Percentiles rank a stretch among this genome's conserved stretches.
These are phyloP conservation scores for Silurus lanzhouensis DNA, from an alignment of 2,797 vertebrate species.

Conservation along the genomic window DNA sequence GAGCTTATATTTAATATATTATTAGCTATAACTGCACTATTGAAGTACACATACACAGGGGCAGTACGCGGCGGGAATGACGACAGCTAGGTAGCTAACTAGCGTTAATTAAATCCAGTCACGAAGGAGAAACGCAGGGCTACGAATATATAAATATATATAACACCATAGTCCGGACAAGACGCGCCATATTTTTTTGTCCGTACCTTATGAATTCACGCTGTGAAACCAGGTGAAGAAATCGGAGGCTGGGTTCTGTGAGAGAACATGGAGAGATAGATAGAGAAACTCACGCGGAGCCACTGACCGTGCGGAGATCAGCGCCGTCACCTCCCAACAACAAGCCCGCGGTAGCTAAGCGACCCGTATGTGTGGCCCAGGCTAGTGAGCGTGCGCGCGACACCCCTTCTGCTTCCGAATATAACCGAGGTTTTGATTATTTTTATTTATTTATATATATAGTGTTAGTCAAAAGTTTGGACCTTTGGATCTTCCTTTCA, in stretches of 20 bases:
- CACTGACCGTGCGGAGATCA: conserved; percentile 48
- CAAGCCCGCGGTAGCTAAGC: conserved; percentile 3
- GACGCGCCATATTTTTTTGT: not conserved
- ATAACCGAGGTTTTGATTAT: not conserved
- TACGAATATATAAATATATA: not conserved
- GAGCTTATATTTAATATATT: not conserved
- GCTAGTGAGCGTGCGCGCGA: conserved; percentile 55
- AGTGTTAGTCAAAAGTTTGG: no score
- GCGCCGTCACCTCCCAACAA: conserved; percentile 70
- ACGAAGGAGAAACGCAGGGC: not conserved
- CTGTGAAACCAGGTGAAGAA: conserved; percentile 55
- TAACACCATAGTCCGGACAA: conserved; percentile 6
- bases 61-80: not conserved
- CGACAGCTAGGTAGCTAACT: not conserved
- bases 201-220: conserved; percentile 69
- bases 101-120: not conserved
- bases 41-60: not conserved
- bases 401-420: not conserved
- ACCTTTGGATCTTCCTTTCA: no score
- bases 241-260: conserved; percentile 38
- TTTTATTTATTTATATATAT: no score
- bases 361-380: conserved; percentile 62
- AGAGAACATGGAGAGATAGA: conserved; percentile 53
- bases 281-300: conserved; percentile 49
- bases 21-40: not conserved